Percentiles rank a stretch among this genome's conserved stretches.
Evolutionary conservation across 2,113 vertebrate species (phyloP).

Genomic region (Okapia johnstoni): DNA sequence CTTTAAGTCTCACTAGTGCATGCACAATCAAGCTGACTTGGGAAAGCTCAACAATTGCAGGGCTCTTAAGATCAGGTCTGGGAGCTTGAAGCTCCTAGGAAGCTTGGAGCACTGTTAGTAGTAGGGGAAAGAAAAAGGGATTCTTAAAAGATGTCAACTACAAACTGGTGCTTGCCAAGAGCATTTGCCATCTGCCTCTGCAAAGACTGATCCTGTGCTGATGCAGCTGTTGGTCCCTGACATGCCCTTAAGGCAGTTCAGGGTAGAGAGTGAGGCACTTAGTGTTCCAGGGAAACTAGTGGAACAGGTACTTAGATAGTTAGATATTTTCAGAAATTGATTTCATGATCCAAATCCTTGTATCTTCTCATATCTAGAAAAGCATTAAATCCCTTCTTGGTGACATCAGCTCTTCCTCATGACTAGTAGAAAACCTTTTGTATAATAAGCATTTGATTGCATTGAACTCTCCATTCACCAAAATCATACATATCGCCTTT

Average conservation of each 20-base stretch:
- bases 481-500: not conserved
- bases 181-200: not conserved
- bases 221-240: not conserved
- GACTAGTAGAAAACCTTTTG: not conserved
- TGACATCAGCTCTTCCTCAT: not conserved
- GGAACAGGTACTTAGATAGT: not conserved
- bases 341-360: not conserved
- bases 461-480: not conserved
- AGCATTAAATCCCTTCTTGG: not conserved
- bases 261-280: not conserved
- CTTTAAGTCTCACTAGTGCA: not conserved
- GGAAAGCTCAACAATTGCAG: not conserved
- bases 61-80: not conserved
- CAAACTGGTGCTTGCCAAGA: not conserved
- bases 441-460: not conserved
- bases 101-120: not conserved
- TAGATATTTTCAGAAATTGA: not conserved
- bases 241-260: not conserved
- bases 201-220: not conserved
- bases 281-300: not conserved
- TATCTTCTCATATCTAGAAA: not conserved
- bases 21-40: not conserved
- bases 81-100: not conserved
- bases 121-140: not conserved
- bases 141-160: not conserved